A percentile compares a stretch with the other conserved stretches of the same genome.
phyloP scores from a whole-genome alignment of 64 coral and sea anemone species.

The Pachyseris speciosa region DNA sequence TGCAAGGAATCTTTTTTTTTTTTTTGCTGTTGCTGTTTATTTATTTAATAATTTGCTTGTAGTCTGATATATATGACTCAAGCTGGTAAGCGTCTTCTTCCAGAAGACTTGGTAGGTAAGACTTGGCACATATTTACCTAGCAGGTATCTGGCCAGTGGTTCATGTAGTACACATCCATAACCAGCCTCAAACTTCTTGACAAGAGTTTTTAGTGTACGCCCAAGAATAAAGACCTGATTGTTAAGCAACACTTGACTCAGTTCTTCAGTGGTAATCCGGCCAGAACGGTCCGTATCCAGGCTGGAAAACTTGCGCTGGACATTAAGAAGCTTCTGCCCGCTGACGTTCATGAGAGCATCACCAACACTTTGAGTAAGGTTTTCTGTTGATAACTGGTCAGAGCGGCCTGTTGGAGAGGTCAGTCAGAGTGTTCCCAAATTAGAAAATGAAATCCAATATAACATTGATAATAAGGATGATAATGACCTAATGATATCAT shows the following conservation, averaged over 20 bases:
- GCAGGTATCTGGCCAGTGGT: conserved; percentile 60
- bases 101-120: too few relatives aligned
- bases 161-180: conserved; percentile 55
- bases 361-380: conserved; percentile 38
- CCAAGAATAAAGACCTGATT: conserved; percentile 85
- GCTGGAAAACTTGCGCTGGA: conserved; percentile 36
- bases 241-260: conserved; percentile 58
- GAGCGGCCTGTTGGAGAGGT: conserved; percentile 26
- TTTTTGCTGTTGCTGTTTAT: too few relatives aligned
- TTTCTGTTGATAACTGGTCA: conserved; percentile 12
- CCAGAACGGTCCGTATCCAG: conserved; percentile 68
- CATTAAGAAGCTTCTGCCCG: conserved; percentile 57
- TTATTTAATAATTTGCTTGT: too few relatives aligned
- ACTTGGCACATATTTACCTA: conserved; percentile 46
- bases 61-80: too few relatives aligned
- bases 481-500: background rate
- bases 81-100: too few relatives aligned
- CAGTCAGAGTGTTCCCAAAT: too few relatives aligned
- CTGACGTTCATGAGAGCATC: conserved; percentile 71
- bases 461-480: background rate
- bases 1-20: too few relatives aligned
- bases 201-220: conserved; percentile 49
- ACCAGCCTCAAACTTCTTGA: conserved; percentile 68
- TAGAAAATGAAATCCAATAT: background rate
- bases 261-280: conserved; percentile 68